A percentile compares a stretch with the other conserved stretches of the same genome.
These are phyloP conservation scores for Nephotettix cincticeps DNA, from an alignment of 1,140 invertebrate species.

Conservation along the genomic window DNA sequence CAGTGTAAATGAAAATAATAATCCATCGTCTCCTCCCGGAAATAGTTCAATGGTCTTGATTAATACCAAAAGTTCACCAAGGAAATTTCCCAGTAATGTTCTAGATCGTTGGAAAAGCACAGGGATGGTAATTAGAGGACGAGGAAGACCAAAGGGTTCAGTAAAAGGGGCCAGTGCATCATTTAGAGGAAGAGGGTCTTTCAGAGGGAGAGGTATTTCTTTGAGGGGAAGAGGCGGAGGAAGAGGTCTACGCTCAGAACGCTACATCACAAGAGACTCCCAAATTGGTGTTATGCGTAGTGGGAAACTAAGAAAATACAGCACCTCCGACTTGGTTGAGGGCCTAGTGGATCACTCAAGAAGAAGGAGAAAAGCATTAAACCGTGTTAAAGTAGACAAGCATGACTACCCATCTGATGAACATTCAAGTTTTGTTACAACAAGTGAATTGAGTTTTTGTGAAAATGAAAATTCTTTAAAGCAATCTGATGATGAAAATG, in stretches of 20 bases:
- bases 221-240: background rate
- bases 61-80: conserved; percentile 3
- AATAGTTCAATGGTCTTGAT: background rate
- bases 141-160: background rate
- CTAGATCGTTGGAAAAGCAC: conserved; percentile 14
- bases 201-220: background rate
- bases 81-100: conserved; percentile 9
- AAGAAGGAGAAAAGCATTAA: conserved; percentile 10
- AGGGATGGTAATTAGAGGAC: background rate
- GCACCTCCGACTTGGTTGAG: conserved; percentile 1
- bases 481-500: background rate
- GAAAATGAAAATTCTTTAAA: conserved; percentile 9
- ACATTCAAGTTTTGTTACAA: conserved; percentile 22
- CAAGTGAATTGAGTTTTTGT: conserved; percentile 22
- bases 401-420: conserved; percentile 8
- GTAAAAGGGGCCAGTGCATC: background rate
- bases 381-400: background rate
- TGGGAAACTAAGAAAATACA: conserved; percentile 30
- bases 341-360: background rate
- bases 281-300: conserved; percentile 25
- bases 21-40: background rate
- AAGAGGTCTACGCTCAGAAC: background rate
- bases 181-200: background rate
- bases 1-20: background rate
- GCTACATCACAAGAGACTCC: background rate